Evolutionary conservation across 2,113 vertebrate genomes (phyloP).

Genomic region (Gulo gulo): DNA sequence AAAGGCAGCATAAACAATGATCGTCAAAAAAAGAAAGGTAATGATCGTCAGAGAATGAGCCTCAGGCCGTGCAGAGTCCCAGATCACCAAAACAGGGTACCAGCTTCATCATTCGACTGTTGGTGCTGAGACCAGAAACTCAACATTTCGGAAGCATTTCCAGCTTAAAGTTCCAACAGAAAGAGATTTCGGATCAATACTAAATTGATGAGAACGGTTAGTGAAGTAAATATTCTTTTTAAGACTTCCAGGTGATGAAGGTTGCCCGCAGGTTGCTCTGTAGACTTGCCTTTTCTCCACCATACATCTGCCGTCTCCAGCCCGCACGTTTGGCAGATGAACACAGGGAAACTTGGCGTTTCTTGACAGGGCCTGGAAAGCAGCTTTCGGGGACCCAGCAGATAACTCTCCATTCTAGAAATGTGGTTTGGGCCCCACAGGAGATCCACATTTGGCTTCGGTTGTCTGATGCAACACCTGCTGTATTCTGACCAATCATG

Average conservation of each 20-base stretch:
- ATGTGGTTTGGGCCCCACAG: neutral
- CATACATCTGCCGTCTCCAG: neutral
- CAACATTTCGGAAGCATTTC: slow-evolving; percentile 14
- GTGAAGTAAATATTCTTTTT: neutral
- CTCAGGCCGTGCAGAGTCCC: neutral
- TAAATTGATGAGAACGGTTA: neutral
- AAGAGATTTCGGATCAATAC: neutral
- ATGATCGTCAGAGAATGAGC: neutral
- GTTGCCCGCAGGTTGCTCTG: neutral
- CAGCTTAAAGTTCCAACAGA: neutral
- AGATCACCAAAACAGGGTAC: neutral
- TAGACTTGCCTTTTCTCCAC: neutral
- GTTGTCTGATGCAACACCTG: neutral
- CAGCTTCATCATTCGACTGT: neutral
- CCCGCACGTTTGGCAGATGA: neutral
- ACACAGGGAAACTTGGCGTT: neutral
- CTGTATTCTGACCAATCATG: neutral
- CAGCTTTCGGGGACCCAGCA: neutral
- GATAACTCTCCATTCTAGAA: neutral
- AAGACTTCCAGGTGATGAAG: neutral
- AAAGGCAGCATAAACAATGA: neutral
- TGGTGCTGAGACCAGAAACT: neutral
- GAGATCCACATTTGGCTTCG: neutral
- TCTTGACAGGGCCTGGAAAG: neutral
- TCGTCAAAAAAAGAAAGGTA: neutral